These are phyloP conservation scores for Callipepla californica DNA, from an alignment of 2,113 vertebrate species.

Conservation along the genomic window DNA sequence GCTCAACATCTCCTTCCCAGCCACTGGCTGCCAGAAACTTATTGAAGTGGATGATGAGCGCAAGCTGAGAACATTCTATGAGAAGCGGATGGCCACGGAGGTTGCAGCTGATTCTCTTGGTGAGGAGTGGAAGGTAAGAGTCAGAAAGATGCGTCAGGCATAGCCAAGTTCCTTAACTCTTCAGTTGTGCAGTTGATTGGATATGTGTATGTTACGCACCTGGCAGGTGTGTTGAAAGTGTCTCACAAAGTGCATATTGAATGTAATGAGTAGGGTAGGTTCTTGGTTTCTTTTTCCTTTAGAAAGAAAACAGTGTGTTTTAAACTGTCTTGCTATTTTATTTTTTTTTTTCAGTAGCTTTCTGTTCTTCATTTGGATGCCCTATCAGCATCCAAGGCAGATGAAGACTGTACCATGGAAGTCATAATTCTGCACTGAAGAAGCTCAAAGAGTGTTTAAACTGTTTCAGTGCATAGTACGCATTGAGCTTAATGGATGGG, in stretches of 20 bases:
- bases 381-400: rapidly evolving
- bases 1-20: conserved; percentile 98
- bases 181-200: rapidly evolving
- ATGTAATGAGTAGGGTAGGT: rapidly evolving
- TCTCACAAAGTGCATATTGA: rapidly evolving
- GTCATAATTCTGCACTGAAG: neutral
- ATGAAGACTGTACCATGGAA: rapidly evolving
- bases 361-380: rapidly evolving
- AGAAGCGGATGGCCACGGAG: conserved; percentile 97
- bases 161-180: rapidly evolving
- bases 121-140: conserved; percentile 96
- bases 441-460: neutral
- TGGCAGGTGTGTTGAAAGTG: rapidly evolving
- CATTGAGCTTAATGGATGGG: rapidly evolving
- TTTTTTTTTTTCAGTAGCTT: neutral
- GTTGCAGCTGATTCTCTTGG: conserved; percentile 93
- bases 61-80: conserved; percentile 95
- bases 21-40: conserved; percentile 98
- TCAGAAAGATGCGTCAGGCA: rapidly evolving
- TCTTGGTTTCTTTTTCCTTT: neutral
- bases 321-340: neutral
- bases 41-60: conserved; percentile 98
- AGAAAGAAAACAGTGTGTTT: neutral
- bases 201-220: rapidly evolving
- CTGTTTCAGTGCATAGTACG: rapidly evolving